Percentiles rank a stretch among this genome's conserved stretches.
Conservation (phyloP, 2,797 vertebrate genomes). For the Oreonectes daqikongensis region DNA sequence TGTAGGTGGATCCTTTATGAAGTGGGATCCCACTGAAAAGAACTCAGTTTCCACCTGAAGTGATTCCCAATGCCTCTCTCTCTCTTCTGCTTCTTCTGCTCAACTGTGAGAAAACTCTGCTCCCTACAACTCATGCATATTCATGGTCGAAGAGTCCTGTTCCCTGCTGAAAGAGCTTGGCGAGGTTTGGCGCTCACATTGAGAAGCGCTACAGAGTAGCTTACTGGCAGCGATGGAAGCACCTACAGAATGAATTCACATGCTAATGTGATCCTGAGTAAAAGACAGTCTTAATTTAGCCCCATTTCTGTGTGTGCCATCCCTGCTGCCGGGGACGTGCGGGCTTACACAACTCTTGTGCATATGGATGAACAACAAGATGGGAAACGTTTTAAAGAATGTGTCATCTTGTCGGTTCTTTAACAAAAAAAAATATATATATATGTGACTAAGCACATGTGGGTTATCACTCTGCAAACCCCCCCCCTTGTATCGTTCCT, state of each 20-base stretch:
- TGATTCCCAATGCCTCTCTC: conserved; percentile 63
- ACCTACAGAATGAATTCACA: conserved; percentile 77
- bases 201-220: conserved; percentile 69
- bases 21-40: conserved; percentile 70
- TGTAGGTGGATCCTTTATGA: conserved; percentile 66
- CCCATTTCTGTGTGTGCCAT: conserved; percentile 49
- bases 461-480: conserved; percentile 18
- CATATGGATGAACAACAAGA: background rate
- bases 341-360: background rate
- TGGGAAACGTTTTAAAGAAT: background rate
- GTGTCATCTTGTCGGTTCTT: background rate
- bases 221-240: conserved; percentile 72
- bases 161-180: conserved; percentile 56
- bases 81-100: conserved; percentile 69
- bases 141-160: conserved; percentile 59
- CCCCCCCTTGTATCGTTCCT: conserved; percentile 58
- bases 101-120: conserved; percentile 76
- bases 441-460: conserved; percentile 19
- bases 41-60: conserved; percentile 77
- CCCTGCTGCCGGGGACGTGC: background rate
- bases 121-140: conserved; percentile 73
- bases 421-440: conserved; percentile 9
- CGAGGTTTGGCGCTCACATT: conserved; percentile 41
- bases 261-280: conserved; percentile 75
- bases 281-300: conserved; percentile 74